phyloP scores from a whole-genome alignment of 1,140 invertebrate species.

The Dendroctonus valens region DNA sequence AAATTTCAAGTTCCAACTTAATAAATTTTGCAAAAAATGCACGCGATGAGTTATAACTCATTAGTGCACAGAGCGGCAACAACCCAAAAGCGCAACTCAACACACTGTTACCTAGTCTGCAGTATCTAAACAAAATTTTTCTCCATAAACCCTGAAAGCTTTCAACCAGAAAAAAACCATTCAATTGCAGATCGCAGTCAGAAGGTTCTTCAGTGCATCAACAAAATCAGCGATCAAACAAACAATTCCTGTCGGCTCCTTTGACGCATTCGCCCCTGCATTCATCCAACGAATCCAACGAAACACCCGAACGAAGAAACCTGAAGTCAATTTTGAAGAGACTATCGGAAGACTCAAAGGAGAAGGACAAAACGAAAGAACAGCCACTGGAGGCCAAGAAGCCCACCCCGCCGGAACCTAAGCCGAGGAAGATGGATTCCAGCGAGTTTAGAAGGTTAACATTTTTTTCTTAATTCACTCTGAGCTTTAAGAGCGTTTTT shows the following conservation, averaged over 20 bases:
- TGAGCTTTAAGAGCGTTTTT: neutral
- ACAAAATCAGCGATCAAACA: conserved; percentile 45
- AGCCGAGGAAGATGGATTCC: conserved; percentile 51
- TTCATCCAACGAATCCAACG: conserved; percentile 70
- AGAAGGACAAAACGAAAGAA: conserved; percentile 47
- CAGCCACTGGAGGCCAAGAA: conserved; percentile 38
- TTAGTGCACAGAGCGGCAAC: too few species aligned
- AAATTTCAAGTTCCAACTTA: too few species aligned
- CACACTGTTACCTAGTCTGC: too few species aligned
- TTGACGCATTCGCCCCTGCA: conserved; percentile 47
- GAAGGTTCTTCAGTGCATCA: conserved; percentile 59
- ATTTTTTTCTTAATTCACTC: neutral
- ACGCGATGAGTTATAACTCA: too few species aligned
- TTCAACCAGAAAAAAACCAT: neutral
- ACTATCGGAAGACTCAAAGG: conserved; percentile 64
- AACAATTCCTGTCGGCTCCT: conserved; percentile 35
- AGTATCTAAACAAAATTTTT: too few species aligned
- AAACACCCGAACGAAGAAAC: conserved; percentile 76
- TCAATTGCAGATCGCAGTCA: conserved; percentile 45
- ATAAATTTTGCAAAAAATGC: too few species aligned
- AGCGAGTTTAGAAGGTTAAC: conserved; percentile 57
- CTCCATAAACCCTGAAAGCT: too few species aligned
- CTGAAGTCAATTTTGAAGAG: conserved; percentile 84
- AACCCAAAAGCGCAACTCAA: too few species aligned
- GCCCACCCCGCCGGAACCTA: conserved; percentile 42